Evolutionary conservation across 2,888 invertebrate genomes (phyloP), one percentile per base, ranked within the genome.

Genomic region (Protonemura montana): DNA sequence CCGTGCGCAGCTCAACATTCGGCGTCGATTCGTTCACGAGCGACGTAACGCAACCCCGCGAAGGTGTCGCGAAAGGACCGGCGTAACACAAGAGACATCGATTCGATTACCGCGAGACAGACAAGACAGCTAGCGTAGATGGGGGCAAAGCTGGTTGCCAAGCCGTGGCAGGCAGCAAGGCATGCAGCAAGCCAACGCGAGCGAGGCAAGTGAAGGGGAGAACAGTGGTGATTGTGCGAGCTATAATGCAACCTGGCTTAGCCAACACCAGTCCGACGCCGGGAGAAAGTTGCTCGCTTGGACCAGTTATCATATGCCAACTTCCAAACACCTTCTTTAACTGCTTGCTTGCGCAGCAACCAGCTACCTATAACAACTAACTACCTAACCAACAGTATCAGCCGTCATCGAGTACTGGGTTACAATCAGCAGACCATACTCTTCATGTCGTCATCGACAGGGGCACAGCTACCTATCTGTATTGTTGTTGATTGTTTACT

Each of bases 251-350:
- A 28, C 78, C 78, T 78, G 25, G 82, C 82, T 83, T 83, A 41
- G 82, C 82, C 82, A 83, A 83, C 41, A 83, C 82, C 42, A 42
- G 76, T 80, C 86, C 80, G 59, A 59, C 59, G 35, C 10, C 35
- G 59, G 77, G 86, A 86, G 86, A 86, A 86, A 86, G 86, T 86
- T 86, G 86, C 77, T 86, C 84, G 86, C 77, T 86, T 86, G 86
- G 86, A 86, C 86, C 86, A 80, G 86, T 86, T 86, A 83, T 59
- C 59, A 59, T 84, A 83, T 84, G 86, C 83, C 86, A 86, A 86
- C 77, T 81, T n/a, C 35, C 21, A 83, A 42, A 83, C 26, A 78
- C 26, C 78, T 78, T 25, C 26, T 25, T 28, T 5, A 78, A 78
- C 78, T 78, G 28, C 59, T 26, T 78, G 28, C 78, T 28, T 27